A percentile compares a stretch with the other conserved stretches of the same genome.
Conservation (phyloP, 2,888 invertebrate species). For the Plebejus melissa region DNA sequence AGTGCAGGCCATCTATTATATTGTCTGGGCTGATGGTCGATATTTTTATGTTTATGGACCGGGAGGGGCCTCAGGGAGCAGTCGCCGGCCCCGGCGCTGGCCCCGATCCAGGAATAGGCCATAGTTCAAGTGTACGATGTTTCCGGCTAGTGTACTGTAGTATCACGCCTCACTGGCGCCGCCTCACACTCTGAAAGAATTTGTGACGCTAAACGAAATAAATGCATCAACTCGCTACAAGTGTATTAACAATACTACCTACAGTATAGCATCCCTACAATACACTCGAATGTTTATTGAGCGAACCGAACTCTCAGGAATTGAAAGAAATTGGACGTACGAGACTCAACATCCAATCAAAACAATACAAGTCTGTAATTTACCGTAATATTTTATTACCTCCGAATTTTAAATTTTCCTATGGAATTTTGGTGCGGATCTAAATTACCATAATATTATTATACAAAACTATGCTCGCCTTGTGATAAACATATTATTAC, state of each 20-base stretch:
- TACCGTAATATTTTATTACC: not conserved
- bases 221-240: not conserved
- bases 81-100: conserved; percentile 48
- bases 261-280: not conserved
- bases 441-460: not conserved
- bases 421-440: too few relatives aligned
- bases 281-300: not conserved
- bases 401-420: too few relatives aligned
- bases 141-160: conserved; percentile 49
- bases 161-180: conserved; percentile 46
- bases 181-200: conserved; percentile 23
- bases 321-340: not conserved
- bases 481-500: not conserved
- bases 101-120: conserved; percentile 63
- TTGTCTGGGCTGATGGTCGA: conserved; percentile 6
- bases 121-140: conserved; percentile 67
- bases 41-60: not conserved
- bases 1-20: conserved; percentile 22
- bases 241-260: not conserved
- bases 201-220: not conserved
- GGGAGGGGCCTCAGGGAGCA: not conserved
- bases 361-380: not conserved
- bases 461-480: not conserved
- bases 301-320: not conserved
- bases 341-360: too few relatives aligned